phyloP scores from a whole-genome alignment of 2,797 vertebrate species.

The Pipistrellus pygmaeus region DNA sequence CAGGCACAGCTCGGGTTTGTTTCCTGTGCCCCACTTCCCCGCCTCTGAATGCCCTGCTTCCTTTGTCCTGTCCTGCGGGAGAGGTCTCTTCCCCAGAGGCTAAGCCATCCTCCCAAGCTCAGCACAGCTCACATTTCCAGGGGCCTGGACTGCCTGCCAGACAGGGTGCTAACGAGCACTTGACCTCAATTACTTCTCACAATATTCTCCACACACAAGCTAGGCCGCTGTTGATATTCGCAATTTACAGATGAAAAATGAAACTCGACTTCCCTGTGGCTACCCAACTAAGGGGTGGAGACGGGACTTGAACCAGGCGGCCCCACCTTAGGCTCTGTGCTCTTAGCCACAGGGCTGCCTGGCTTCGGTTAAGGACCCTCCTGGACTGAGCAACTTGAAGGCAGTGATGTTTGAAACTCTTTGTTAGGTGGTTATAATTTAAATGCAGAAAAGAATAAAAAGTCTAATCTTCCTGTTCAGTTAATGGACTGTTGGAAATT shows the following conservation, averaged over 20 bases:
- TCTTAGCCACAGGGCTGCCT: not conserved
- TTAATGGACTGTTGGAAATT: not conserved
- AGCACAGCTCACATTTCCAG: not conserved
- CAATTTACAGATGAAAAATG: not conserved
- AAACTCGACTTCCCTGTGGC: rapidly evolving
- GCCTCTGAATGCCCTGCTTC: not conserved
- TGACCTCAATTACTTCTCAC: rapidly evolving
- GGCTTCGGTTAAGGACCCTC: not conserved
- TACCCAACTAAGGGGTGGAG: not conserved
- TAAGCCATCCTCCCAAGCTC: not conserved
- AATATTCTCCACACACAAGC: rapidly evolving
- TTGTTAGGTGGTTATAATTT: not conserved
- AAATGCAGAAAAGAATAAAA: slow-evolving; percentile 6
- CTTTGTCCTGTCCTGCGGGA: not conserved
- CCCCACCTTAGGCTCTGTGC: not conserved
- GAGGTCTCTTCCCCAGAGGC: too few relatives aligned
- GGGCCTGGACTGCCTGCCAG: rapidly evolving
- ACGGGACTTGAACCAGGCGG: not conserved
- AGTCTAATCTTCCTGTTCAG: not conserved
- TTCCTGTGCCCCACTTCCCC: not conserved
- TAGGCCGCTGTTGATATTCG: rapidly evolving
- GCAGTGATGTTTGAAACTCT: not conserved
- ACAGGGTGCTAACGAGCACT: not conserved
- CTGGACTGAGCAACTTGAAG: not conserved
- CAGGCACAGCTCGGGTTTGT: too few relatives aligned